These are phyloP conservation scores for cat (Felis catus) DNA, from an alignment of 2,113 vertebrate species.

Conservation along the genomic window DNA sequence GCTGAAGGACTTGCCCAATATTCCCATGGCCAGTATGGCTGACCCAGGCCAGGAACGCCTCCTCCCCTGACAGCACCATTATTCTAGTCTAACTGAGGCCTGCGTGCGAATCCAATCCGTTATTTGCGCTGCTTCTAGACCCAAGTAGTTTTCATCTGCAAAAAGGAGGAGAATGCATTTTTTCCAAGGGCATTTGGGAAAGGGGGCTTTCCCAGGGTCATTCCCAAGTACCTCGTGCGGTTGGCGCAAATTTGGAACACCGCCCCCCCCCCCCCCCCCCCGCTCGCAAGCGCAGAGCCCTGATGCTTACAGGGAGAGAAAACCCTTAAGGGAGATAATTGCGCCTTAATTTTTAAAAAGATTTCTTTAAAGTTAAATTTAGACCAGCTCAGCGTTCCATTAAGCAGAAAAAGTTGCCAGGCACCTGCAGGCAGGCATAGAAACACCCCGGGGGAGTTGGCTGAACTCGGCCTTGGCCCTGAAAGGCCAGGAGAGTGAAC, in stretches of 20 bases:
- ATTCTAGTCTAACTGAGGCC: not conserved
- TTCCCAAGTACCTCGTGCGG: not conserved
- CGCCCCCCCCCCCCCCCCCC: not conserved
- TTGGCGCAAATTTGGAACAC: not conserved
- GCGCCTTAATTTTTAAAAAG: constrained; percentile 64
- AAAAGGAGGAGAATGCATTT: not conserved
- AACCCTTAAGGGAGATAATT: constrained; percentile 44
- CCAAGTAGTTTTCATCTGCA: not conserved
- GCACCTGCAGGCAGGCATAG: constrained; percentile 29
- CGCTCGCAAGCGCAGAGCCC: not conserved
- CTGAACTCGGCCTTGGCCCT: not conserved
- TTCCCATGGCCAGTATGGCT: not conserved
- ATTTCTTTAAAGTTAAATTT: constrained; percentile 68
- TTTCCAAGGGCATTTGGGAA: not conserved
- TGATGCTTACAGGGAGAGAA: not conserved
- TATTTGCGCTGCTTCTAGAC: not conserved
- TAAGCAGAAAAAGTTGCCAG: constrained; percentile 68
- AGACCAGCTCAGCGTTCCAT: constrained; percentile 51
- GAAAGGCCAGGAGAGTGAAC: not conserved
- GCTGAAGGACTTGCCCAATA: not conserved
- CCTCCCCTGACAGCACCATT: not conserved
- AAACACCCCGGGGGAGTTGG: constrained; percentile 7
- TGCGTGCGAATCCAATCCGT: not conserved
- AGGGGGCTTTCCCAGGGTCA: not conserved
- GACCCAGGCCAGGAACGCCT: not conserved